Base-by-base conservation (phyloP, 2,113 vertebrate genomes). In the Acrocephalus kingi region DNA sequence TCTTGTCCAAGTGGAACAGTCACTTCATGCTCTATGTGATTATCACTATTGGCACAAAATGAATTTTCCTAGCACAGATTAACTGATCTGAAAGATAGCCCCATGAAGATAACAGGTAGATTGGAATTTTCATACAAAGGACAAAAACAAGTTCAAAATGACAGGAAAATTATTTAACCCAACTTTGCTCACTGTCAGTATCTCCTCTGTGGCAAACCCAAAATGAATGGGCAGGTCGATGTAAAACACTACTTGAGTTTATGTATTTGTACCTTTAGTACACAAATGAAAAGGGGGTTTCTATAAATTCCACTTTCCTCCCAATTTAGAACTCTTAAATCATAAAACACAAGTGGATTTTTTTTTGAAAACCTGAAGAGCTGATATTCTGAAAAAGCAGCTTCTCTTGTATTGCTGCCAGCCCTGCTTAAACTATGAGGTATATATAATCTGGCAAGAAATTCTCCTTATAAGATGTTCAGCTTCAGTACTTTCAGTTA, bases 361-460 rank as follows among this genome's bases (percentile, higher is more conserved):
- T 46, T 90, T 94, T 62, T 59, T 84, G 51, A 92, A 91, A 88
- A 90, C 33, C 31, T 22, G 2, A 89, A 54, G 48, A 93, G 72
- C 5, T 85, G 87, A 56, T 87, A 85, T 90, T 93, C 71, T 93
- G 89, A 89, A 96, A 96, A 94, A 91, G 89, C 81, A 96, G 89
- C 80, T 96, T 97, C 92, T 89, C 87, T 64, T 89, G 74, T 64
- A 61, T 39, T 64, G 69, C 69, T 94, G 94, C 90, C 94, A 97
- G 46, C 31, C 20, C 69, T 61, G 80, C 80, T 96, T 96, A 92
- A 96, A 92, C 52, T 75, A 84, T 92, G 90, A 93, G 66, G 93
- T 72, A 94, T 89, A 94, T 81, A 96, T 84, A 97, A 94, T 93
- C 90, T 96, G 96, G 94, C 96, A 96, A 89, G 79, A 87, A 90